Evolutionary conservation across 2,888 invertebrate genomes (phyloP).

Genomic region (Drosophila kokeensis): DNA sequence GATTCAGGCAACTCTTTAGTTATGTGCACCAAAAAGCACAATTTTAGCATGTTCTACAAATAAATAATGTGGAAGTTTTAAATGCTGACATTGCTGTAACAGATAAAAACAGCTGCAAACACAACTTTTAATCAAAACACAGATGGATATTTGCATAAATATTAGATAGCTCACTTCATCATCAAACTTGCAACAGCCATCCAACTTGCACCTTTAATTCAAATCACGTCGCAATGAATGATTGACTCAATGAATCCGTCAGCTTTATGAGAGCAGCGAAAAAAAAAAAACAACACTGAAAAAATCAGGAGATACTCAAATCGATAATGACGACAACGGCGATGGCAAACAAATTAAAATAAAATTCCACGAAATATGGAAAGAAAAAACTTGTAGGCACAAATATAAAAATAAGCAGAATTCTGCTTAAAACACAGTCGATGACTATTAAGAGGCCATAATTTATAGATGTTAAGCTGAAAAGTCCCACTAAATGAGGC

Average conservation of each 20-base stretch:
- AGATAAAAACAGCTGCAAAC: slow-evolving; percentile 13
- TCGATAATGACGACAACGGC: slow-evolving; percentile 4
- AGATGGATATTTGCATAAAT: slow-evolving; percentile 5
- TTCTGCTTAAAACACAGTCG: slow-evolving; percentile 27
- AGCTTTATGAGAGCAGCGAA: slow-evolving; percentile 24
- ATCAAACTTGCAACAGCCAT: slow-evolving; percentile 4
- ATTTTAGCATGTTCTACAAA: slow-evolving; percentile 8
- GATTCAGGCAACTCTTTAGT: not conserved
- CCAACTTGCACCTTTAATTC: slow-evolving; percentile 37
- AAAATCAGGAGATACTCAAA: slow-evolving; percentile 19
- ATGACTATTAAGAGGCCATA: slow-evolving; percentile 64
- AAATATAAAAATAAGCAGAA: not conserved
- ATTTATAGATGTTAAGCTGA: slow-evolving; percentile 55
- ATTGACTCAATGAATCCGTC: slow-evolving; percentile 32
- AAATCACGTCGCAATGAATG: slow-evolving; percentile 61
- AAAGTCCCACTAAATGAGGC: slow-evolving; percentile 15
- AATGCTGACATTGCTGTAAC: slow-evolving; percentile 17
- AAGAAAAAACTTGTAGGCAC: slow-evolving; percentile 2
- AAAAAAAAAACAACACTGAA: slow-evolving; percentile 6
- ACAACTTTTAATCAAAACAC: slow-evolving; percentile 33
- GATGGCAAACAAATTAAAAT: slow-evolving; percentile 32
- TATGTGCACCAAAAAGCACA: not conserved
- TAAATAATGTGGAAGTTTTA: slow-evolving; percentile 31
- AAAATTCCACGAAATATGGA: slow-evolving; percentile 27
- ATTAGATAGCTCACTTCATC: not conserved